Percentiles rank a stretch among this genome's conserved stretches.
Evolutionary conservation across 2,797 vertebrate genomes (phyloP).

Genomic region (Poecilia wingei): DNA sequence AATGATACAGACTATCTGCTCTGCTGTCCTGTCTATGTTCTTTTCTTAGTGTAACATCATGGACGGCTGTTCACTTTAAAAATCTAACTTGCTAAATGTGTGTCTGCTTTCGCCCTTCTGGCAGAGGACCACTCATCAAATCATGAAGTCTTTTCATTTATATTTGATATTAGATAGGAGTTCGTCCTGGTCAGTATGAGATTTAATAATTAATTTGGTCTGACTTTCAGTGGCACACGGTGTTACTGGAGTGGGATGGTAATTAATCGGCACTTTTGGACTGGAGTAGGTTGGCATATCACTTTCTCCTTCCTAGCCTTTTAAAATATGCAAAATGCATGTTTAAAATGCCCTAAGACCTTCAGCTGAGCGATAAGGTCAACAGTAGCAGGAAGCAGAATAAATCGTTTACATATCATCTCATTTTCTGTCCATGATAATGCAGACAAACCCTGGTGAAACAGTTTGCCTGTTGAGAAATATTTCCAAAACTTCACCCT

Average conservation of each 20-base stretch:
- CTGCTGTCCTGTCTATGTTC: slow-evolving; percentile 1
- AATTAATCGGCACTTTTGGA: slow-evolving; percentile 59
- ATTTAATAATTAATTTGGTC: slow-evolving; percentile 53
- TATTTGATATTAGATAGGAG: slow-evolving; percentile 52
- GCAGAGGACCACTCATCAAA: slow-evolving; percentile 17
- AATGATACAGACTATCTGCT: background rate
- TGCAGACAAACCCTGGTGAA: background rate
- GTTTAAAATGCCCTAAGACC: slow-evolving; percentile 15
- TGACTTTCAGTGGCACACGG: slow-evolving; percentile 32
- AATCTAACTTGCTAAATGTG: slow-evolving; percentile 29
- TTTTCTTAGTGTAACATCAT: slow-evolving; percentile 2
- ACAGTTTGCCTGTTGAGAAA: background rate
- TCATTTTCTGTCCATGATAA: slow-evolving; percentile 24
- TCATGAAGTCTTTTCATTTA: slow-evolving; percentile 35
- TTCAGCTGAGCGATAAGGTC: slow-evolving; percentile 12
- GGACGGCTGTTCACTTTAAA: slow-evolving; percentile 23
- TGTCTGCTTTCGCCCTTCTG: slow-evolving; percentile 36
- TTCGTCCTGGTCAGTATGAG: slow-evolving; percentile 37
- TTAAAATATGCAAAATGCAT: slow-evolving; percentile 18
- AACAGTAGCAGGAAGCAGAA: slow-evolving; percentile 46
- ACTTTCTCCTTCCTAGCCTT: slow-evolving; percentile 18
- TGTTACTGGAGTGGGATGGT: slow-evolving; percentile 20
- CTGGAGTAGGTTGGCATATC: slow-evolving; percentile 32
- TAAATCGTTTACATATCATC: slow-evolving; percentile 32
- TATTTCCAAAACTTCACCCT: background rate